Base-by-base conservation (phyloP, 2,888 invertebrate genomes). In the Thera obeliscata region DNA sequence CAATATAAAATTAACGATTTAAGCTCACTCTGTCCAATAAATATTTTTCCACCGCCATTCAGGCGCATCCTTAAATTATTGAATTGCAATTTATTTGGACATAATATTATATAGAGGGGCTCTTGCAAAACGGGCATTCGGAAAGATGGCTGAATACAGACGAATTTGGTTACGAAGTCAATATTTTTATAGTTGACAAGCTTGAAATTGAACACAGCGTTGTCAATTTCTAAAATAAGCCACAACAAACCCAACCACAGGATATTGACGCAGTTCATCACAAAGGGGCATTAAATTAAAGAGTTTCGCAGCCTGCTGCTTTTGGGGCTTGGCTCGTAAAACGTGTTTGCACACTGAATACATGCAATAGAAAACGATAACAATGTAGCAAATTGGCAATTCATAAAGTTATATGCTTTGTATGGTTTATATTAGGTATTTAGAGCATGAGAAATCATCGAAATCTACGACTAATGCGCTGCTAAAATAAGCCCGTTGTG, bases 271-370 rank as follows among this genome's bases (percentile, higher is more conserved):
- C 56, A 41, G 52, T 33, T 41, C 12, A n/a, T 55, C 41, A 65
- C 65, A 65, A 65, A 60, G 60, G 65, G n/a, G 33, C 50, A 60
- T 60, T 50, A 65, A 65, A 60, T 50, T 50, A 43, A 48, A 43
- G 35, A 48, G 56, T 49, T 50, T 55, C 12, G 22, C 22, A 35
- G 50, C 3, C 60, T 59, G 33, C 49, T 43, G 35, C 41, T 56
- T 46, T 35, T 55, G 41, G 41, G 8, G 35, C n/a, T 33, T 65
- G 55, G 49, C 64, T 60, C 64, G 55, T 65, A 60, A 65, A 65
- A 65, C 48, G 41, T 33, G 48, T 61, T 60, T 49, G 38, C 49
- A 33, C 38, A 59, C 36, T 2, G 41, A 43, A 58, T 35, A 38
- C 7, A 56, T 43, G 60, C 12, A 48, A 48, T 35, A 35, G 9